These are phyloP conservation scores for Drosophila helvetica DNA, from an alignment of 2,888 invertebrate genomes.

Conservation along the genomic window DNA sequence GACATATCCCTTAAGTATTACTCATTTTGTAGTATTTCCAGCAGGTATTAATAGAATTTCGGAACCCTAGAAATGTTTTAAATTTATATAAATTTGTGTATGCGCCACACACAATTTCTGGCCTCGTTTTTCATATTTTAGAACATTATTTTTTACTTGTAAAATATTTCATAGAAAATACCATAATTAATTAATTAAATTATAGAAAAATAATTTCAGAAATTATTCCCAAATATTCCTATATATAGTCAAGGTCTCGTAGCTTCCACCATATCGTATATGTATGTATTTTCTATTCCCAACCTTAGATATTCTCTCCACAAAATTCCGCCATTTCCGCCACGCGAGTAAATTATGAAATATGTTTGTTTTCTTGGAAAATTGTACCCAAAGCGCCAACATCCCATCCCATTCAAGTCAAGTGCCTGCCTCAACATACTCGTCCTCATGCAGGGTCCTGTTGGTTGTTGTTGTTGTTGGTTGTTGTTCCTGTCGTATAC, in stretches of 20 bases:
- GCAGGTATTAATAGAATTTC: too few relatives aligned
- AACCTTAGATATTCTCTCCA: background rate
- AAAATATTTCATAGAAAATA: background rate
- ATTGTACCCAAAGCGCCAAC: slow-evolving; percentile 7
- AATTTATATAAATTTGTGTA: too few relatives aligned
- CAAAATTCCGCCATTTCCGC: background rate
- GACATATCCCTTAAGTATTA: too few relatives aligned
- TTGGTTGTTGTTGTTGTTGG: too few relatives aligned
- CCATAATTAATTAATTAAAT: too few relatives aligned
- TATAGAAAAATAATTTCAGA: background rate
- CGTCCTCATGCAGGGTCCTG: slow-evolving; percentile 1
- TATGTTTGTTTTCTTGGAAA: background rate
- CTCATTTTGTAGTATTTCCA: too few relatives aligned
- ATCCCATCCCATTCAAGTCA: too few relatives aligned
- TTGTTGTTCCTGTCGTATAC: slow-evolving; percentile 24
- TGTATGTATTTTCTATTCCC: background rate
- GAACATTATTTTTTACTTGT: too few relatives aligned
- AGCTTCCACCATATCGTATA: background rate
- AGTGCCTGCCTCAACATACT: slow-evolving; percentile 22
- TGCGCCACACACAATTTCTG: too few relatives aligned
- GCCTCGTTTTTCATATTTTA: too few relatives aligned
- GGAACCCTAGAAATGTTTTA: too few relatives aligned
- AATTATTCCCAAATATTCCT: background rate
- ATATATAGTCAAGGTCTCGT: too few relatives aligned
- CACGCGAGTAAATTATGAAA: slow-evolving; percentile 14